phyloP scores from a whole-genome alignment of 2,888 invertebrate genomes.

The Yponomeuta cagnagella region DNA sequence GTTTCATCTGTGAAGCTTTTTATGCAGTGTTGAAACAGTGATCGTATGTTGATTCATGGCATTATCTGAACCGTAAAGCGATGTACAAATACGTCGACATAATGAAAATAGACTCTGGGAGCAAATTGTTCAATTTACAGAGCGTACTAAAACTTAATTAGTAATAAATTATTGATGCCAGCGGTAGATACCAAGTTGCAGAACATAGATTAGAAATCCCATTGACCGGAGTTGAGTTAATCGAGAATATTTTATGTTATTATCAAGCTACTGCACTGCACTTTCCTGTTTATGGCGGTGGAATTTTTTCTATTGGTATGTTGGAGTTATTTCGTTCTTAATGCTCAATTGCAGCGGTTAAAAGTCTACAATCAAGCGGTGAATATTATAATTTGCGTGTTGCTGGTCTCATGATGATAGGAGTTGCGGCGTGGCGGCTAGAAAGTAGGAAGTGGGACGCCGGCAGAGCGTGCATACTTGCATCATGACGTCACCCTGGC shows the following conservation, averaged over 20 bases:
- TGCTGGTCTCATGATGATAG: slow-evolving; percentile 27
- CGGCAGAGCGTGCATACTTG: slow-evolving; percentile 22
- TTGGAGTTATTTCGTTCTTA: background rate
- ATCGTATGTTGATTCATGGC: slow-evolving; percentile 20
- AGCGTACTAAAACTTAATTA: background rate
- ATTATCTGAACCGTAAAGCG: background rate
- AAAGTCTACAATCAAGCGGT: slow-evolving; percentile 20
- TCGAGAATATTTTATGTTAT: background rate
- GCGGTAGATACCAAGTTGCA: background rate
- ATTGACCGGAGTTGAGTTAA: background rate
- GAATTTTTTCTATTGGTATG: background rate
- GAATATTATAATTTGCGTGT: slow-evolving; percentile 27
- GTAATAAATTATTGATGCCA: background rate
- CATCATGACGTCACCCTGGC: slow-evolving; percentile 8
- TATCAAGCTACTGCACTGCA: background rate
- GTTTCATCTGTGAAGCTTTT: slow-evolving; percentile 29
- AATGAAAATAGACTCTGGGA: background rate
- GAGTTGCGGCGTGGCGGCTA: slow-evolving; percentile 29
- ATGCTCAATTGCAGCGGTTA: background rate
- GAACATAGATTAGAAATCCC: background rate
- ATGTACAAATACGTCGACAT: background rate
- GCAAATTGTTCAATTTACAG: background rate
- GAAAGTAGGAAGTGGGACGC: slow-evolving; percentile 43
- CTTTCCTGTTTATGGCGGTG: background rate
- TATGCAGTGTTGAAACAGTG: slow-evolving; percentile 26